A percentile compares a stretch with the other conserved stretches of the same genome.
These are phyloP conservation scores for Steinernema carpocapsae DNA, from an alignment of 2,888 invertebrate genomes.

Conservation along the genomic window DNA sequence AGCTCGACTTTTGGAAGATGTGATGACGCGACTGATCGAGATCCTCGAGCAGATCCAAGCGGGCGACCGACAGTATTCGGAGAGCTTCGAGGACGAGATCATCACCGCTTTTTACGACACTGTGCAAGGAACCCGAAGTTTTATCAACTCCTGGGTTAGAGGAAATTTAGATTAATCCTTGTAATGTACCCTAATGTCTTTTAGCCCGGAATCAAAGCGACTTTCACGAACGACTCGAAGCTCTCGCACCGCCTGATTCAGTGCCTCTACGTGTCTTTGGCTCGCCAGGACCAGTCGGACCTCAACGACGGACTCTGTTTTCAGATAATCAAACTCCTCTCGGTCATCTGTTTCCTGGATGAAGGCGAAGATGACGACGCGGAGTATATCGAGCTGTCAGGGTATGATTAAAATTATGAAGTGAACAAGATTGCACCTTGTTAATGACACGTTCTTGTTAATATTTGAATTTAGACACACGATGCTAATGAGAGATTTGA, in stretches of 20 bases:
- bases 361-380: not conserved
- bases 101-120: not conserved
- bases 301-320: slow-evolving; percentile 17
- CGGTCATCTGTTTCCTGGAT: slow-evolving; percentile 6
- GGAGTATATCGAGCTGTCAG: not conserved
- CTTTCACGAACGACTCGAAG: slow-evolving; percentile 5
- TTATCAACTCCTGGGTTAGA: slow-evolving; percentile 15
- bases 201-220: slow-evolving; percentile 16
- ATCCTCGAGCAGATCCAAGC: not conserved
- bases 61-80: not conserved
- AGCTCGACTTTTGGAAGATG: not conserved
- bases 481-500: slow-evolving; percentile 20
- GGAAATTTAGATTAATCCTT: not conserved
- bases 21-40: slow-evolving; percentile 6
- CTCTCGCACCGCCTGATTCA: slow-evolving; percentile 10
- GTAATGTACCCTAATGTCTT: not conserved
- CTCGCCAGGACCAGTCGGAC: not conserved
- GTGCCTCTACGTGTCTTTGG: not conserved
- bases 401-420: not conserved
- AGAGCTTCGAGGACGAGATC: not conserved
- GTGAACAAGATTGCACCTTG: not conserved
- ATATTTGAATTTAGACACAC: not conserved
- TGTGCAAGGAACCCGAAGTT: slow-evolving; percentile 9
- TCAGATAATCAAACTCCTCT: slow-evolving; percentile 11
- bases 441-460: not conserved